Evolutionary conservation across 30 jellyfish, hydroid and myxozoan species (phyloP).

Genomic region (Cassiopea andromeda): DNA sequence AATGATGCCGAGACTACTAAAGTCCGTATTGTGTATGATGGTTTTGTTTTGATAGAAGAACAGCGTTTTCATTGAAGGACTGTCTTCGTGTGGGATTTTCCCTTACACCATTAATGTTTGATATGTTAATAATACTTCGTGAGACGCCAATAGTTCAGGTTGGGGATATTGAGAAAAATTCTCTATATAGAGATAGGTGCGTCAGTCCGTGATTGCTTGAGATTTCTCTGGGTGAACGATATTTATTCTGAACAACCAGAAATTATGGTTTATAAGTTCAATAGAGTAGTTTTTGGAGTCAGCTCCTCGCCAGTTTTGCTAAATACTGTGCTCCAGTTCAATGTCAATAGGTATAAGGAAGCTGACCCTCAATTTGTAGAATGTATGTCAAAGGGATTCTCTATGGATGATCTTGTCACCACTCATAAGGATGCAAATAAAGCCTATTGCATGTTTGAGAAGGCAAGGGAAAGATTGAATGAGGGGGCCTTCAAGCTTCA

Average conservation of each 20-base stretch:
- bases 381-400: neutral
- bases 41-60: neutral
- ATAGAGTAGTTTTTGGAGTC: conserved; percentile 46
- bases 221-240: too few relatives aligned
- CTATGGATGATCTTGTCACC: conserved; percentile 1
- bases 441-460: neutral
- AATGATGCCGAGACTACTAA: too few relatives aligned
- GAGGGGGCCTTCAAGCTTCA: neutral
- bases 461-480: conserved; percentile 6
- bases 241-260: too few relatives aligned
- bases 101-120: too few relatives aligned
- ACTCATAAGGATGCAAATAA: too few relatives aligned
- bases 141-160: too few relatives aligned
- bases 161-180: too few relatives aligned
- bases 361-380: conserved; percentile 39
- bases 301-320: conserved; percentile 35
- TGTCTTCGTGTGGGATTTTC: neutral
- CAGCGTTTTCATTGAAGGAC: conserved; percentile 9
- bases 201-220: too few relatives aligned
- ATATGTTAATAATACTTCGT: too few relatives aligned
- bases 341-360: neutral
- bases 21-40: neutral
- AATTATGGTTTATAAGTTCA: neutral
- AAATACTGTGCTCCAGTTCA: conserved; percentile 23
- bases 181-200: too few relatives aligned